phyloP scores from a whole-genome alignment of 2,888 invertebrate genomes.

The Limnephilus rhombicus region DNA sequence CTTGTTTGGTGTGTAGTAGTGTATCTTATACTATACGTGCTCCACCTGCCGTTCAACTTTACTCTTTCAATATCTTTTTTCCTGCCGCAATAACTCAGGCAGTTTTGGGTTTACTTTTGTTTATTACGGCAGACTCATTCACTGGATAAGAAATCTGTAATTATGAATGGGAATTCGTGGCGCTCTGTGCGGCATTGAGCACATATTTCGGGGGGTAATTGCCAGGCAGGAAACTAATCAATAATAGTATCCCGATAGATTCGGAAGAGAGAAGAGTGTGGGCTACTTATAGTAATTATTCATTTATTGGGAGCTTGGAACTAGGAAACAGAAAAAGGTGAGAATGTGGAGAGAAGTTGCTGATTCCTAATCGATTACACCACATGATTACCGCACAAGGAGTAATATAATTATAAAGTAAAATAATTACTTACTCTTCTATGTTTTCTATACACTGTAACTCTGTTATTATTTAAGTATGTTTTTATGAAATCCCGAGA shows the following conservation, averaged over 20 bases:
- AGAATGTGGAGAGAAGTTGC: too few relatives aligned
- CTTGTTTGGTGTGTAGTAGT: background rate
- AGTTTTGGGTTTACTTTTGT: background rate
- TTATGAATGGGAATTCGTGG: conserved; percentile 41
- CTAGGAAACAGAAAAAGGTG: background rate
- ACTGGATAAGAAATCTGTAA: conserved; percentile 31
- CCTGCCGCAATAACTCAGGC: background rate
- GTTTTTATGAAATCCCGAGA: too few relatives aligned
- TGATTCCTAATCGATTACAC: too few relatives aligned
- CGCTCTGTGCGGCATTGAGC: conserved; percentile 40
- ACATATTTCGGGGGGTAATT: background rate
- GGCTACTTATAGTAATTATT: background rate
- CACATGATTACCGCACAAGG: too few relatives aligned
- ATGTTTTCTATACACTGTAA: too few relatives aligned
- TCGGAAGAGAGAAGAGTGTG: background rate
- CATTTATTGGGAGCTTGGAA: background rate
- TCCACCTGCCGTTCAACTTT: background rate
- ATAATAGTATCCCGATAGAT: background rate
- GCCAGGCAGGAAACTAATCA: conserved; percentile 20
- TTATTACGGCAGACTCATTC: conserved; percentile 11
- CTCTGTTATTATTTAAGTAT: too few relatives aligned
- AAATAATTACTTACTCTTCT: too few relatives aligned
- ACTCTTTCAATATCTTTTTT: background rate
- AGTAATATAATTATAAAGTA: too few relatives aligned
- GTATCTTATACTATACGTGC: background rate